These are phyloP conservation scores for Eidolon helvum DNA, from an alignment of 2,113 vertebrate genomes.

Conservation along the genomic window DNA sequence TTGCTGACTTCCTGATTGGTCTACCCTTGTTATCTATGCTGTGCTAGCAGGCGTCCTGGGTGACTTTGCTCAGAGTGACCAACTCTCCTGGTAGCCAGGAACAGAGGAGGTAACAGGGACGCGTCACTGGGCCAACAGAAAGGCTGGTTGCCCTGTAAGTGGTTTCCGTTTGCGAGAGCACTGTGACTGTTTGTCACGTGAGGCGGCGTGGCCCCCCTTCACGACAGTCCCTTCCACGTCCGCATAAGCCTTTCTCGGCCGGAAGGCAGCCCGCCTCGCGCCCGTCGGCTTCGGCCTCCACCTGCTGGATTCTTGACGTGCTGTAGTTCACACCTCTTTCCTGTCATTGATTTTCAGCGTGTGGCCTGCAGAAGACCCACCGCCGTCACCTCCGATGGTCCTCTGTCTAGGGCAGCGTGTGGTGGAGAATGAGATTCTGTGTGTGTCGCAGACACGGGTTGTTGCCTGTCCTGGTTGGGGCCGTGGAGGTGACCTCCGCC, in stretches of 20 bases:
- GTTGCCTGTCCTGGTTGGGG: rapidly evolving
- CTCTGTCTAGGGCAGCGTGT: not conserved
- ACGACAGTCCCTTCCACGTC: not conserved
- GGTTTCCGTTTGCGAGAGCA: not conserved
- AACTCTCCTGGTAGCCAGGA: rapidly evolving
- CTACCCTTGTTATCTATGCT: not conserved
- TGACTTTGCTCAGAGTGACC: not conserved
- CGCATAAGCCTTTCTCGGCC: rapidly evolving
- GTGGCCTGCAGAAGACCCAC: not conserved
- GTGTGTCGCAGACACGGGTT: not conserved
- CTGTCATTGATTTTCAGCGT: not conserved
- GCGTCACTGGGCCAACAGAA: not conserved
- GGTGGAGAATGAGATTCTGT: too few relatives aligned
- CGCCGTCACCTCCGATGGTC: rapidly evolving
- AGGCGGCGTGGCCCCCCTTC: rapidly evolving
- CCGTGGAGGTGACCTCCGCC: not conserved
- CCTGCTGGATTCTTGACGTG: rapidly evolving
- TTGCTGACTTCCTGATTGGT: too few relatives aligned
- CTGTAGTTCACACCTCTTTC: not conserved
- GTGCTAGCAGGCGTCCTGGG: not conserved
- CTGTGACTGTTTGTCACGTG: not conserved
- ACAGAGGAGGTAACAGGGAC: rapidly evolving
- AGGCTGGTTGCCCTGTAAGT: not conserved
- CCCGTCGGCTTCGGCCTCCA: rapidly evolving
- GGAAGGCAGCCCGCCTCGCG: not conserved